Evolutionary conservation across 2,888 invertebrate genomes (phyloP).

Genomic region (Erynnis tages): DNA sequence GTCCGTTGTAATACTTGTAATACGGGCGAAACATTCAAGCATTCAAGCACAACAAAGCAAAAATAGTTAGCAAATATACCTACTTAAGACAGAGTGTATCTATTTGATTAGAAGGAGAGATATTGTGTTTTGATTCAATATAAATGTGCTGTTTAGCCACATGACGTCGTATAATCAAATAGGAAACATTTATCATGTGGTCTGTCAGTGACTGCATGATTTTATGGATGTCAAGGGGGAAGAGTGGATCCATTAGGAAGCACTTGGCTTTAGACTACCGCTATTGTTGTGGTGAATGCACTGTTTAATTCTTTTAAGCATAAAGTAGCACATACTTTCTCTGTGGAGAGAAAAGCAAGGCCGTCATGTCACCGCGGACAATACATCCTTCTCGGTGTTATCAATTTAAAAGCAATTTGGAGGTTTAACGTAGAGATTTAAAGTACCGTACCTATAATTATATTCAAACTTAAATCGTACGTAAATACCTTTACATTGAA

Average conservation of each 20-base stretch:
- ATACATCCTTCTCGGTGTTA: conserved; percentile 10
- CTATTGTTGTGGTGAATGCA: conserved; percentile 54
- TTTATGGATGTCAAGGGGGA: conserved; percentile 21
- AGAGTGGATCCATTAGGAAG: conserved; percentile 30
- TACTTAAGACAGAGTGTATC: no score
- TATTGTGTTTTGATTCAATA: conserved; percentile 1
- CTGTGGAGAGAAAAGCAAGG: conserved; percentile 61
- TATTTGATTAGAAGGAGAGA: neutral
- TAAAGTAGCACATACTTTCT: conserved; percentile 68
- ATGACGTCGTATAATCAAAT: conserved; percentile 33
- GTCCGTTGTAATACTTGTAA: no score
- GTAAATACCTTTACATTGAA: neutral
- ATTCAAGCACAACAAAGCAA: no score
- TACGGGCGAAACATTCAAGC: no score
- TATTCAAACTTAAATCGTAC: no score
- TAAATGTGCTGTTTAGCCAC: conserved; percentile 28
- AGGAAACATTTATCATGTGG: conserved; percentile 30
- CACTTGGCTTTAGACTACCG: conserved; percentile 35
- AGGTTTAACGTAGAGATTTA: conserved; percentile 2
- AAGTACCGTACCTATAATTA: no score
- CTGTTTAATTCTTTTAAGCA: conserved; percentile 53
- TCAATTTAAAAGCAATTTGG: conserved; percentile 17
- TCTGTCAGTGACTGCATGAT: conserved; percentile 20
- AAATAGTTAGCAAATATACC: no score
- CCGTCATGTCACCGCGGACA: conserved; percentile 9